phyloP scores from a whole-genome alignment of 2,797 vertebrate species.

The Lemur catta region DNA sequence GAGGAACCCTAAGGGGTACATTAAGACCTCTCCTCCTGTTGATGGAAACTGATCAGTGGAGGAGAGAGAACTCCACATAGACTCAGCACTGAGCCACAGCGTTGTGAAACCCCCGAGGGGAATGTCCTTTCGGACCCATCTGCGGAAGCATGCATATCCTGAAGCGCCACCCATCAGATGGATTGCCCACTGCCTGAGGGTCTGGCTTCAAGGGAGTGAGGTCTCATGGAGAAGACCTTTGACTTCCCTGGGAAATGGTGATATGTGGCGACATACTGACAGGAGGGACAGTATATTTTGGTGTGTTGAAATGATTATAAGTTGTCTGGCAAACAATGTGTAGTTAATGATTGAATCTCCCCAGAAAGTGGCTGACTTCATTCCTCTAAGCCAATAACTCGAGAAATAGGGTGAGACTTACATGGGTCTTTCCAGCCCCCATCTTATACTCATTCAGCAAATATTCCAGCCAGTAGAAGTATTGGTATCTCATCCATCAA shows the following conservation, averaged over 20 bases:
- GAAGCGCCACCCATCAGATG: accelerated
- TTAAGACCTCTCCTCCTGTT: neutral
- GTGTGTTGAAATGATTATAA: neutral
- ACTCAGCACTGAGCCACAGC: neutral
- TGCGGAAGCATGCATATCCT: neutral
- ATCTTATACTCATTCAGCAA: neutral
- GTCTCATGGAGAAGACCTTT: neutral
- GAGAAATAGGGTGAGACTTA: neutral
- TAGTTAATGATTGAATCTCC: neutral
- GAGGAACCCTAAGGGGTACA: neutral
- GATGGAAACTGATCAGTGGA: neutral
- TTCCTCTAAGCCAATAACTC: neutral
- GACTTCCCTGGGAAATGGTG: neutral
- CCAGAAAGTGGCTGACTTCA: neutral
- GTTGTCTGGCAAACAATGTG: neutral
- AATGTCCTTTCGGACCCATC: neutral
- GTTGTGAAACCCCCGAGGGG: neutral
- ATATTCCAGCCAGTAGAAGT: neutral
- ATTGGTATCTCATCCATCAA: neutral
- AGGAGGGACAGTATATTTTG: neutral
- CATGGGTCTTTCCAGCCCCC: neutral
- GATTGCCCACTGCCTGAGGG: neutral
- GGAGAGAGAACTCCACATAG: neutral
- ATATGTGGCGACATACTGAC: neutral
- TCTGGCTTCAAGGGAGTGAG: neutral